A percentile compares a stretch with the other conserved stretches of the same genome.
Evolutionary conservation across 2,797 vertebrate species (phyloP).

Genomic region (Coreius guichenoti): DNA sequence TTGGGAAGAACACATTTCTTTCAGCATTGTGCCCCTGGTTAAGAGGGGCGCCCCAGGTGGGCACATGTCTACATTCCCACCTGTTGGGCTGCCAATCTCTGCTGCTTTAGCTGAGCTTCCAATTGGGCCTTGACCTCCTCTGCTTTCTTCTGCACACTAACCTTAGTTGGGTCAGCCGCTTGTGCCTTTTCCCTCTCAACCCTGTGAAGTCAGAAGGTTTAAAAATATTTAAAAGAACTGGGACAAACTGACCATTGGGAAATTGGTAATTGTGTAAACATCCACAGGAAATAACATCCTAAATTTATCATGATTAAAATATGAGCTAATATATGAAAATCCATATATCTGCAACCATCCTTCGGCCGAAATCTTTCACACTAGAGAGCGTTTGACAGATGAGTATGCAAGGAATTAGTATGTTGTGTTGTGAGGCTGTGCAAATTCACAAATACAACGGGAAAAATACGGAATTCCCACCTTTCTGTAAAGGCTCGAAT

Average conservation of each 20-base stretch:
- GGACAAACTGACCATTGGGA: background rate
- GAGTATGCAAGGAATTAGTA: background rate
- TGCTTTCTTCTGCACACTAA: constrained; percentile 82
- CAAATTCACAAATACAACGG: background rate
- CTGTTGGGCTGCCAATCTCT: constrained; percentile 89
- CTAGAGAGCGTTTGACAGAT: background rate
- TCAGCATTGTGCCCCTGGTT: constrained; percentile 27
- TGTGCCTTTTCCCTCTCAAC: constrained; percentile 96
- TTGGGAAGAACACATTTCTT: constrained; percentile 34
- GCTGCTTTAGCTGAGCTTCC: constrained; percentile 90
- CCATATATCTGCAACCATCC: background rate
- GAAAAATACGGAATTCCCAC: constrained; percentile 68
- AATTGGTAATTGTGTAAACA: background rate
- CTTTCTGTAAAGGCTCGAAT: constrained; percentile 97
- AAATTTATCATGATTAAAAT: background rate
- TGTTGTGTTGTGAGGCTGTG: background rate
- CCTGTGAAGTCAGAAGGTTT: constrained; percentile 71
- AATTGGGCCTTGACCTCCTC: constrained; percentile 89
- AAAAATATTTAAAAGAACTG: background rate
- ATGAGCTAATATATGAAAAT: background rate
- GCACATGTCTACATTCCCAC: constrained; percentile 71
- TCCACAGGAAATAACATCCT: background rate
- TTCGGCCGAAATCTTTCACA: background rate
- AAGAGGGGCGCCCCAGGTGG: constrained; percentile 47
- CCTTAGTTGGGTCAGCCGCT: constrained; percentile 89